Evolutionary conservation across 2,888 invertebrate species (phyloP).

Genomic region (Caenorhabditis sp.): DNA sequence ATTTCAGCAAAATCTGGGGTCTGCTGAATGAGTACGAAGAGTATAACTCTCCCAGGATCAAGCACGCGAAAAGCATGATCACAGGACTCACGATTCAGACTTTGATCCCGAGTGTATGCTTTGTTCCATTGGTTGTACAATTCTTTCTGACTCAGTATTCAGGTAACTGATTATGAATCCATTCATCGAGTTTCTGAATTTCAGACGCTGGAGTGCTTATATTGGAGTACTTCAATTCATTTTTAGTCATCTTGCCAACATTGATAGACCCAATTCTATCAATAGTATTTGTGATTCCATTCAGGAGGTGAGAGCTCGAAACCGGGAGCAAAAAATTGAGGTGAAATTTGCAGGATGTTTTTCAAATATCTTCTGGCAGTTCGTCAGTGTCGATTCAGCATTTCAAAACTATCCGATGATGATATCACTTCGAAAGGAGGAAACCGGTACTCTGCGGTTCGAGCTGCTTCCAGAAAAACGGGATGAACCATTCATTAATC

Average conservation of each 20-base stretch:
- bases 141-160: slow-evolving; percentile 63
- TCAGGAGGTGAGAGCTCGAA: slow-evolving; percentile 34
- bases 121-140: slow-evolving; percentile 53
- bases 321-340: neutral
- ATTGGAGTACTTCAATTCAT: slow-evolving; percentile 58
- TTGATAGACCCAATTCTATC: slow-evolving; percentile 58
- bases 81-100: slow-evolving; percentile 60
- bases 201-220: slow-evolving; percentile 40
- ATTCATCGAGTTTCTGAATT: neutral
- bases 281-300: slow-evolving; percentile 60
- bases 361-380: slow-evolving; percentile 56
- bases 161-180: slow-evolving; percentile 17
- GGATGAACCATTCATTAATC: slow-evolving; percentile 27
- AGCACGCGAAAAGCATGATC: slow-evolving; percentile 62
- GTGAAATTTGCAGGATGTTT: slow-evolving; percentile 36
- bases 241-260: slow-evolving; percentile 56
- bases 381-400: slow-evolving; percentile 46
- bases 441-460: slow-evolving; percentile 32
- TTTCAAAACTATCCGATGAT: slow-evolving; percentile 50
- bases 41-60: slow-evolving; percentile 52
- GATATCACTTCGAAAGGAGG: slow-evolving; percentile 36
- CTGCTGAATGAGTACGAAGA: slow-evolving; percentile 55
- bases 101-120: slow-evolving; percentile 55
- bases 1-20: slow-evolving; percentile 56
- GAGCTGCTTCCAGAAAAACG: slow-evolving; percentile 35